Percentiles rank a stretch among this genome's conserved stretches.
Evolutionary conservation across 2,888 invertebrate species (phyloP).

Genomic region (Acronicta aceris): DNA sequence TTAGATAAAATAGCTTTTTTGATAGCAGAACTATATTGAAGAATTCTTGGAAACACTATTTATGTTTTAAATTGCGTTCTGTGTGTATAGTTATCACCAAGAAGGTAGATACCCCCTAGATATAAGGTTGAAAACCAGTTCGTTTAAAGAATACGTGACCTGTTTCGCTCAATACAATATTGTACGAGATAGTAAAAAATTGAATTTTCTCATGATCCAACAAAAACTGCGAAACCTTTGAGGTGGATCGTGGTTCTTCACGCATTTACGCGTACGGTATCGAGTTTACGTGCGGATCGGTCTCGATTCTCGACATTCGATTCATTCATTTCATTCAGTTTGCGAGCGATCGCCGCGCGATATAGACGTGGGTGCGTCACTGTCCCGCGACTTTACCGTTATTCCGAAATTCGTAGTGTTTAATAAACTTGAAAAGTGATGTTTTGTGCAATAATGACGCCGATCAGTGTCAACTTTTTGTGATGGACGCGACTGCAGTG

Average conservation of each 20-base stretch:
- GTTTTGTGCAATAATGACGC: slow-evolving; percentile 72
- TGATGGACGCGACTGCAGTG: slow-evolving; percentile 64
- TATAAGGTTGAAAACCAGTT: slow-evolving; percentile 10
- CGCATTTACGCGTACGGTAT: slow-evolving; percentile 43
- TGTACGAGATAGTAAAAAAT: slow-evolving; percentile 27
- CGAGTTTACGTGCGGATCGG: slow-evolving; percentile 44
- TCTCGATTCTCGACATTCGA: slow-evolving; percentile 41
- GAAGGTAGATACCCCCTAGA: not conserved
- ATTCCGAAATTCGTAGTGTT: slow-evolving; percentile 64
- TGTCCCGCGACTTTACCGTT: slow-evolving; percentile 63
- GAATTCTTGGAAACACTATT: too few species aligned
- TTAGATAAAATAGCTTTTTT: too few species aligned
- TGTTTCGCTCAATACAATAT: slow-evolving; percentile 32
- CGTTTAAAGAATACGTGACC: slow-evolving; percentile 41
- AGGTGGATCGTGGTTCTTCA: slow-evolving; percentile 29
- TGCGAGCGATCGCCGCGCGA: slow-evolving; percentile 70
- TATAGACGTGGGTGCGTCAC: slow-evolving; percentile 47
- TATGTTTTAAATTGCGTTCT: too few species aligned
- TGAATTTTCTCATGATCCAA: slow-evolving; percentile 25
- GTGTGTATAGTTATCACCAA: not conserved
- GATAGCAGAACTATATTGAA: too few species aligned
- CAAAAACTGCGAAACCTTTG: slow-evolving; percentile 21
- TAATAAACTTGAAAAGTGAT: slow-evolving; percentile 70
- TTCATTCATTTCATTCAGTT: slow-evolving; percentile 69
- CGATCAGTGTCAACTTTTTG: slow-evolving; percentile 68